These are phyloP conservation scores for Lutra lutra DNA, from an alignment of 2,797 vertebrate genomes.

Conservation along the genomic window DNA sequence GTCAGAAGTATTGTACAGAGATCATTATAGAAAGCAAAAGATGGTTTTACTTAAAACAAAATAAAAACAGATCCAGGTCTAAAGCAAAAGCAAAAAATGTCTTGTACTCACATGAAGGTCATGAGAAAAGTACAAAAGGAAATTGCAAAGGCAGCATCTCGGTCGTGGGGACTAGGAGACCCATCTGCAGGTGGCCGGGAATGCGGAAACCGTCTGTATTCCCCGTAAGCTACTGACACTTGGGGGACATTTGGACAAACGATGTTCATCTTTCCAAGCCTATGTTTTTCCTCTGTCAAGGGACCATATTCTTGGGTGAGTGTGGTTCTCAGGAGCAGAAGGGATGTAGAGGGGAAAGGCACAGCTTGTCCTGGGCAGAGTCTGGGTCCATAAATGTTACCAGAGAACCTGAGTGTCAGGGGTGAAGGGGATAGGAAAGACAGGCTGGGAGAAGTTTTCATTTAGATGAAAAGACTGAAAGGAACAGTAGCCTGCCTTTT, in stretches of 20 bases:
- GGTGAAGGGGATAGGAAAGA: background rate
- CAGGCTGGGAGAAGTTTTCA: background rate
- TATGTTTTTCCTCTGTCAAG: background rate
- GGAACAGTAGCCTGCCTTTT: fast-evolving
- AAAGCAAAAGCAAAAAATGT: background rate
- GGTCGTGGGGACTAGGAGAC: background rate
- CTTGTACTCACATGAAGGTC: background rate
- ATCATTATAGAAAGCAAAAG: background rate
- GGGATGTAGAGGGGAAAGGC: fast-evolving
- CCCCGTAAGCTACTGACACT: background rate
- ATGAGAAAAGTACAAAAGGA: background rate
- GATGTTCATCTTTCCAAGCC: background rate
- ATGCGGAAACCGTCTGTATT: fast-evolving
- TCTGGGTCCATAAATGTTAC: fast-evolving
- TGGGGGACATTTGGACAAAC: background rate
- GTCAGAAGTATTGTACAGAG: background rate
- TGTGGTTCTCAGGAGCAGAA: background rate
- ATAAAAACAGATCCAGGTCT: background rate
- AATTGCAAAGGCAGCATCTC: fast-evolving
- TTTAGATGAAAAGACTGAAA: too few species aligned
- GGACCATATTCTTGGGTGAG: fast-evolving
- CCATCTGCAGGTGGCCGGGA: fast-evolving
- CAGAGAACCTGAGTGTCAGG: background rate
- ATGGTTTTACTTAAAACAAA: background rate
- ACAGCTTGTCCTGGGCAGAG: background rate